These are phyloP conservation scores for Carlito syrichta DNA, from an alignment of 2,113 vertebrate genomes.

Conservation along the genomic window DNA sequence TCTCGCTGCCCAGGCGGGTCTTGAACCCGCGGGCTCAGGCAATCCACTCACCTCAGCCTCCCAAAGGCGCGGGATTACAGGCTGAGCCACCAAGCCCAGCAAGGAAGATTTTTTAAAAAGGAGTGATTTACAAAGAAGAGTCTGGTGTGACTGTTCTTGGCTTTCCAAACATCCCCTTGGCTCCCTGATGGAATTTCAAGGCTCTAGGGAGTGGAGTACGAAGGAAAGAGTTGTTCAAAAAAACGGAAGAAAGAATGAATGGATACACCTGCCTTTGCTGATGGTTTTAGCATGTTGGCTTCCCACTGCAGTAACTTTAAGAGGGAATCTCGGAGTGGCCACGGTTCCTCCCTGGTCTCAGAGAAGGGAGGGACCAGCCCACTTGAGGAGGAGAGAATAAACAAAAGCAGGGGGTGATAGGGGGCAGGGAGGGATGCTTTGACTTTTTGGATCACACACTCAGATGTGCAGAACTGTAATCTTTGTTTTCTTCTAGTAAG, in stretches of 20 bases:
- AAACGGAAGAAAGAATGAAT: background rate
- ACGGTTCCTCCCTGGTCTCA: background rate
- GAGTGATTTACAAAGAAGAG: background rate
- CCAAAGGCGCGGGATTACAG: too few relatives aligned
- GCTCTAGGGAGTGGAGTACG: background rate
- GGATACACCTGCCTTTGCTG: background rate
- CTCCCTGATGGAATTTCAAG: background rate
- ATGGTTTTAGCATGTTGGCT: background rate
- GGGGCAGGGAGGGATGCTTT: too few relatives aligned
- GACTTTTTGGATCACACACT: background rate
- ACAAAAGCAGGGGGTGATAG: background rate
- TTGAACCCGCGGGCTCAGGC: too few relatives aligned
- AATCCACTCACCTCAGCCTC: too few relatives aligned
- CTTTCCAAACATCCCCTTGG: background rate
- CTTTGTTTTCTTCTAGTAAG: background rate
- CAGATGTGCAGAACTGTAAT: background rate
- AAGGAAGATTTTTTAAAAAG: background rate
- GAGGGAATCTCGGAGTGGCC: too few relatives aligned
- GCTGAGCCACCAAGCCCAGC: too few relatives aligned
- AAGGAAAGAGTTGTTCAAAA: background rate
- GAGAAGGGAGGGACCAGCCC: background rate
- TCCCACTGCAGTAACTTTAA: background rate
- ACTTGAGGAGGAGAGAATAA: background rate
- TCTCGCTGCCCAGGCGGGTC: too few relatives aligned
- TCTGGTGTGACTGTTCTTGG: background rate